phyloP scores from a whole-genome alignment of 2,888 invertebrate species.

The Auanema freiburgensis region DNA sequence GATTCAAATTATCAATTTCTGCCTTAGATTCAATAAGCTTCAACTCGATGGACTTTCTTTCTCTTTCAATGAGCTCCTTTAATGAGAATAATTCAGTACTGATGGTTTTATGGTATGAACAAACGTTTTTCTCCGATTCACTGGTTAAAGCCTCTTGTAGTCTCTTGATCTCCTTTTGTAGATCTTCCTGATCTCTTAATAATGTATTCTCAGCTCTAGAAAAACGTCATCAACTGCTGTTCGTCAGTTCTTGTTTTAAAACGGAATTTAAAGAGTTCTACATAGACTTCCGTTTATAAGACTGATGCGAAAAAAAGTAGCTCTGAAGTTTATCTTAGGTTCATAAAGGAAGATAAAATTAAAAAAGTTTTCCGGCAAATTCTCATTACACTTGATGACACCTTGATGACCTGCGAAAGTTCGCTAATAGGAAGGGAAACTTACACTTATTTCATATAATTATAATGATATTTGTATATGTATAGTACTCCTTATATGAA shows the following conservation, averaged over 20 bases:
- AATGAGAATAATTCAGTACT: background rate
- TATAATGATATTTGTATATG: too few relatives aligned
- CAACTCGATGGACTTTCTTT: too few relatives aligned
- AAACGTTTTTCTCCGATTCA: conserved; percentile 23
- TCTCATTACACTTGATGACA: background rate
- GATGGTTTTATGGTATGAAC: background rate
- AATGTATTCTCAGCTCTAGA: conserved; percentile 25
- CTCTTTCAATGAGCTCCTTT: too few relatives aligned
- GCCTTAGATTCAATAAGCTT: too few relatives aligned
- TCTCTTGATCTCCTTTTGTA: conserved; percentile 26
- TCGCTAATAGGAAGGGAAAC: too few relatives aligned
- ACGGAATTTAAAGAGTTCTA: background rate
- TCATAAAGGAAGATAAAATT: conserved; percentile 4
- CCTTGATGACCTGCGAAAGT: background rate
- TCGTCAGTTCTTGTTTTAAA: too few relatives aligned
- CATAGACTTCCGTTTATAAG: background rate
- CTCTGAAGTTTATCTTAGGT: background rate
- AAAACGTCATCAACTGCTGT: conserved; percentile 21
- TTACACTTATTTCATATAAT: too few relatives aligned
- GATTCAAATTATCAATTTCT: too few relatives aligned
- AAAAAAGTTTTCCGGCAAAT: background rate
- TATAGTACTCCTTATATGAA: too few relatives aligned
- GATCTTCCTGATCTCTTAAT: conserved; percentile 31
- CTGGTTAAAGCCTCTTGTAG: conserved; percentile 21
- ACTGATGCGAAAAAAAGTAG: too few relatives aligned